These are phyloP conservation scores for Ichneumoninae sp. DNA, from an alignment of 2,888 invertebrate species.

Conservation along the genomic window DNA sequence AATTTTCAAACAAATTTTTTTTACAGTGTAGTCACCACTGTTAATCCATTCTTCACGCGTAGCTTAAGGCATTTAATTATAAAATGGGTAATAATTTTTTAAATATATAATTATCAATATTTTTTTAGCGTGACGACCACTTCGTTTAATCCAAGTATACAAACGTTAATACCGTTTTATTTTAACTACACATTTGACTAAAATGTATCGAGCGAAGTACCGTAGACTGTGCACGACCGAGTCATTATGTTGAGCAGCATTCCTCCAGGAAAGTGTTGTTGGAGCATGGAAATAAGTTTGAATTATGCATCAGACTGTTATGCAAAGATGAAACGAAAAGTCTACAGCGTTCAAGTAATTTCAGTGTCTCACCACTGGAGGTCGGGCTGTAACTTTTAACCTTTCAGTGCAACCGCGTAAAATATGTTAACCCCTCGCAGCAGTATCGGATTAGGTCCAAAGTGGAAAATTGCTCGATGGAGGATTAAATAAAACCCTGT, in stretches of 20 bases:
- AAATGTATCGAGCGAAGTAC: slow-evolving; percentile 1
- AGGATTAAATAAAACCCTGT: not conserved
- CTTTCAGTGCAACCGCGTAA: not conserved
- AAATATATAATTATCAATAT: too few species aligned
- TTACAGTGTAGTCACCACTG: too few species aligned
- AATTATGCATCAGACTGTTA: slow-evolving; percentile 14
- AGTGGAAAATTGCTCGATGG: not conserved
- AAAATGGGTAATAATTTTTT: too few species aligned
- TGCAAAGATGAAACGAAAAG: not conserved
- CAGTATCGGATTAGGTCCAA: not conserved
- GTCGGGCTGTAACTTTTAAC: not conserved
- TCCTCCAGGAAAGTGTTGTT: not conserved
- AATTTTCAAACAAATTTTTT: too few species aligned
- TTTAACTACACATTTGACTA: not conserved
- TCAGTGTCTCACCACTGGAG: not conserved
- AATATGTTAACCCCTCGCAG: not conserved
- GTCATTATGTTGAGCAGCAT: not conserved
- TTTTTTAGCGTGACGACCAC: not conserved
- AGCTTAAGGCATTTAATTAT: too few species aligned
- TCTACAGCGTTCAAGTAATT: not conserved
- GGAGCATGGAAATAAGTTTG: not conserved
- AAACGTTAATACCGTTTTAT: not conserved
- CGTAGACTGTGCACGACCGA: not conserved
- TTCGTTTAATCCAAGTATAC: not conserved
- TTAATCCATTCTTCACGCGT: too few species aligned